A percentile compares a stretch with the other conserved stretches of the same genome.
Conservation (phyloP, 1,140 invertebrate species). For the Vollenhovia emeryi region DNA sequence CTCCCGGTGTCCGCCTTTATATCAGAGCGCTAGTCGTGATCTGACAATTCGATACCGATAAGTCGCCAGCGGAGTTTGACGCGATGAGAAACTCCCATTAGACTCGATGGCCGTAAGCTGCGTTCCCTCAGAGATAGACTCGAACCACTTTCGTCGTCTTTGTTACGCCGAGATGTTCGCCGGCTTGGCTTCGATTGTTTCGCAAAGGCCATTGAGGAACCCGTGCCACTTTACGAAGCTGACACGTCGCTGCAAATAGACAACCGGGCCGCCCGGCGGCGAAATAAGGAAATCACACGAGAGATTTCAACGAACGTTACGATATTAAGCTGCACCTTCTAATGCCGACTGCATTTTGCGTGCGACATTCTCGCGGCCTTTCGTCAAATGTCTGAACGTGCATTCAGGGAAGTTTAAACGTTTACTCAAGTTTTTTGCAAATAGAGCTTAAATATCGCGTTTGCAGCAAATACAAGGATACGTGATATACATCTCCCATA, state of each 20-base stretch:
- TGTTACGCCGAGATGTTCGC: constrained; percentile 35
- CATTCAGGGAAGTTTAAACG: background rate
- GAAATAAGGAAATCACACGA: constrained; percentile 59
- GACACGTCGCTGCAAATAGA: constrained; percentile 47
- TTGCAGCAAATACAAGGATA: background rate
- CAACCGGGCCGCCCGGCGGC: constrained; percentile 8
- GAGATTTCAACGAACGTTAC: constrained; percentile 66
- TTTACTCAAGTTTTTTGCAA: background rate
- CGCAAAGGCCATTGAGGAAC: constrained; percentile 54
- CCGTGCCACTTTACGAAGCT: constrained; percentile 24
- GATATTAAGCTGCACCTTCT: constrained; percentile 45
- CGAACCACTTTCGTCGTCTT: constrained; percentile 38
- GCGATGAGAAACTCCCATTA: constrained; percentile 62
- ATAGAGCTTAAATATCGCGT: background rate
- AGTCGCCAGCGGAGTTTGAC: constrained; percentile 51
- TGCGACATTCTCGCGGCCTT: background rate
- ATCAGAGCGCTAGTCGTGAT: constrained; percentile 29
- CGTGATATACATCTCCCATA: background rate
- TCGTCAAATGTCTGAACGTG: background rate
- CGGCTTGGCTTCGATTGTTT: constrained; percentile 55
- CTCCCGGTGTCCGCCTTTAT: background rate
- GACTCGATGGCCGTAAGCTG: constrained; percentile 56
- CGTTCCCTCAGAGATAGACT: constrained; percentile 49
- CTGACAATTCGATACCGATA: constrained; percentile 55
- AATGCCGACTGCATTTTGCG: background rate